Base-by-base conservation (phyloP, 1,140 invertebrate species). In the Lepidostoma basale region DNA sequence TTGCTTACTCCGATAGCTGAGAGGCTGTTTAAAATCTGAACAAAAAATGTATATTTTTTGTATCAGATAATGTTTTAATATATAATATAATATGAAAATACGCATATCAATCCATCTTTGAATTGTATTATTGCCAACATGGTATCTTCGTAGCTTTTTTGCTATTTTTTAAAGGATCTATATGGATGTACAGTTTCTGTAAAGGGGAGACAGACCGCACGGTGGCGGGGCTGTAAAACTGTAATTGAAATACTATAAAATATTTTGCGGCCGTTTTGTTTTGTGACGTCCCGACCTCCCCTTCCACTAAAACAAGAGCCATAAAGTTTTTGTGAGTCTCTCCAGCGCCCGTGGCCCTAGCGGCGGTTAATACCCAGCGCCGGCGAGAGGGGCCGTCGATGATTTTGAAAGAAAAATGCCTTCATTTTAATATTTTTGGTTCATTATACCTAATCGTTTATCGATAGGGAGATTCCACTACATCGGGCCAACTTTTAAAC, bases 241-340 rank as follows among this genome's bases (percentile, higher is more conserved):
- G 70, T 72, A 72, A 72, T 72, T 72, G 70, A 72, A 72, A 72
- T 69, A 62, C 70, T 69, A 72, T 72, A 68, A 72, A 72, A 72
- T 72, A 72, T 72, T 72, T 67, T 59, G 70, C 49, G 70, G 62
- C 62, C 67, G 70, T 62, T 72, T 67, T 68, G 70, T 59, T 72
- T 69, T 59, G 47, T 69, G 62, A 59, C 56, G 20, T 30, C 54
- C 56, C 42, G 42, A 40, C 63, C 49, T 65, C 10, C 25, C 63
- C 63, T 25, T 6, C 44, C 68, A 70, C 63, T 62, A 66, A 70
- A 70, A 71, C 69, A 71, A 67, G 59, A 67, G 59, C 68, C 69
- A 65, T 71, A 71, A 71, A 71, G 59, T 71, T 71, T 54, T 63
- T 63, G 60, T 25, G 33, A 52, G 23, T 62, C 42, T 62, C 30